Percentiles rank a stretch among this genome's conserved stretches.
Evolutionary conservation across 2,113 vertebrate species (phyloP).

Genomic region (Neogale vison): DNA sequence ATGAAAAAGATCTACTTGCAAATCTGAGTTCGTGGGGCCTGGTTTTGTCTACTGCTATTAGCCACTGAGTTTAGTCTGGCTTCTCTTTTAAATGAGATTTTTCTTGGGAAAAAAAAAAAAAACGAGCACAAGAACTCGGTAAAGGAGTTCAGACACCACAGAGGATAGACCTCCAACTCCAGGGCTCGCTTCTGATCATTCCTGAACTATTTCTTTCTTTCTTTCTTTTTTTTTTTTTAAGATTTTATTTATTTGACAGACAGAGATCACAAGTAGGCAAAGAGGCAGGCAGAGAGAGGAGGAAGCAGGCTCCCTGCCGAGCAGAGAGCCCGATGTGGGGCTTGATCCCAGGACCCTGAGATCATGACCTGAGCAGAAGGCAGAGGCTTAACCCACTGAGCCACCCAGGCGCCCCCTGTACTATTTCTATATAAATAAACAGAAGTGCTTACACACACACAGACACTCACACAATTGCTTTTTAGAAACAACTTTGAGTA

Average conservation of each 20-base stretch:
- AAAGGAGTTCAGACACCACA: background rate
- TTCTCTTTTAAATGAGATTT: background rate
- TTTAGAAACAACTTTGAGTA: background rate
- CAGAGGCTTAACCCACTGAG: no score
- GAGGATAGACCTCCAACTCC: background rate
- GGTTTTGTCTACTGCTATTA: background rate
- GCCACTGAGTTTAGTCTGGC: background rate
- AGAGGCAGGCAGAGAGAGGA: no score
- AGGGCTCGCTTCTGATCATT: background rate
- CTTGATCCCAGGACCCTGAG: no score
- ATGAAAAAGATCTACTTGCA: rapidly evolving
- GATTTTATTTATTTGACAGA: no score
- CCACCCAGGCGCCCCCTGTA: background rate
- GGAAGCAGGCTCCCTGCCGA: no score
- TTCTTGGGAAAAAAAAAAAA: background rate
- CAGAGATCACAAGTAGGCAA: no score
- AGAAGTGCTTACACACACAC: background rate
- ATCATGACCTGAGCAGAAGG: no score
- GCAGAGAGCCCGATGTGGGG: no score
- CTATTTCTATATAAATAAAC: background rate
- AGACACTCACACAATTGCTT: background rate
- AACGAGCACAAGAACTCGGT: background rate
- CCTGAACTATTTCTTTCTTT: background rate
- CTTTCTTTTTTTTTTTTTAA: no score
- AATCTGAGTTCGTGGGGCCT: rapidly evolving